Base-by-base conservation (phyloP, 2,113 vertebrate genomes). In the Nycticebus coucang region DNA sequence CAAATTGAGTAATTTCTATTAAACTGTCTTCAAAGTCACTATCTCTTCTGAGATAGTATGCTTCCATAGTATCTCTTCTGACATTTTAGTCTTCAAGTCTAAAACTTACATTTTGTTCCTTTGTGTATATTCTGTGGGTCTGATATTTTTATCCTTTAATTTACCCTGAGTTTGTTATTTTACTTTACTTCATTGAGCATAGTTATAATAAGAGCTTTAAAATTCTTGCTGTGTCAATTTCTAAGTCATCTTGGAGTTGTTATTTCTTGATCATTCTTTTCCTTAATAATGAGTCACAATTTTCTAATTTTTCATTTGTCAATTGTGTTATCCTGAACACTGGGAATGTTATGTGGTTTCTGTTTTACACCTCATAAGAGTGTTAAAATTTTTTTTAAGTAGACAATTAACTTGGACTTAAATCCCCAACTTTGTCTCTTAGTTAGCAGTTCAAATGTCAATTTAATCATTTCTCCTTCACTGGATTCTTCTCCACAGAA, bases 271-370 rank as follows among this genome's bases (percentile, higher is more conserved):
- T 86, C 11, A 7, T 50, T 66, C 17, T 89, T 78, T 72, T 1
- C 69, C 11, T 94, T 84, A 71, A 78, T 21, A 55, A 82, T 53
- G 37, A 89, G 30, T 71, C 18, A 69, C 35, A 72, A 55, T 89
- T 94, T 90, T 33, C 24, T 72, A 82, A 84, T 81, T 89, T 30
- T 82, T 89, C 30, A 50, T 72, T 82, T 90, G 41, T 87, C 9
- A 89, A n/a, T 69, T 45, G 15, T 87, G 41, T 41, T 41, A 62
- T 64, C 28, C 53, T 30, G 8, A 57, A 87, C 2, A 33, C 18
- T 66, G 14, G 71, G n/a, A 88, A 84, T 79, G 26, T 33, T 79
- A 66, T 18, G 26, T 66, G 19, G 33, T 83, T 45, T 88, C 30
- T 37, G n/a, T 62, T 84, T 84, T 84, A 92, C 64, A 50, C n/a